A percentile compares a stretch with the other conserved stretches of the same genome.
phyloP scores from a whole-genome alignment of 2,888 invertebrate species.

The Argyresthia goedartella region DNA sequence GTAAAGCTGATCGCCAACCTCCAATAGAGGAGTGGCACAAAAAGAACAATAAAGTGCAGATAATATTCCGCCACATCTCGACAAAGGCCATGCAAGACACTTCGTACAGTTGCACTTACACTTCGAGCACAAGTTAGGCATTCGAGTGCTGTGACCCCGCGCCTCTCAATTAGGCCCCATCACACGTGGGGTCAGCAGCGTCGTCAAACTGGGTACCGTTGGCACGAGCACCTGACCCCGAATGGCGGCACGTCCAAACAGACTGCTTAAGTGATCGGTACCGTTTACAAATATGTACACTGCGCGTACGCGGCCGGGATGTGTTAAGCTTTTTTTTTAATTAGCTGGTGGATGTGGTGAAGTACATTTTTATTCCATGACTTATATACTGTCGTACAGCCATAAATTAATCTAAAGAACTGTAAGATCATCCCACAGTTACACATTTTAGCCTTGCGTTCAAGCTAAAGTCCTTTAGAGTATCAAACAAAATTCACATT shows the following conservation, averaged over 20 bases:
- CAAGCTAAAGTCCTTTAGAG: neutral
- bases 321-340: constrained; percentile 2
- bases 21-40: too few species aligned
- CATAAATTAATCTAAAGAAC: too few species aligned
- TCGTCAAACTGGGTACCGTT: constrained; percentile 59
- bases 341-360: constrained; percentile 14
- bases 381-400: too few species aligned
- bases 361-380: neutral
- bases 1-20: too few species aligned
- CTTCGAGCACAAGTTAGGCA: too few species aligned
- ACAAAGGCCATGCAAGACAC: too few species aligned
- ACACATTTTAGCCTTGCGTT: too few species aligned
- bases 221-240: constrained; percentile 50
- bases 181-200: constrained; percentile 1
- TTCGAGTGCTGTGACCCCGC: constrained; percentile 19
- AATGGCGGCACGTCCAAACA: constrained; percentile 53
- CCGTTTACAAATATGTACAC: constrained; percentile 48
- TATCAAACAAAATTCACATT: neutral
- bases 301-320: constrained; percentile 23
- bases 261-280: constrained; percentile 58
- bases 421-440: too few species aligned
- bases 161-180: neutral
- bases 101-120: too few species aligned
- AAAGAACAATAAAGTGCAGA: too few species aligned
- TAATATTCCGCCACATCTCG: too few species aligned